phyloP scores from a whole-genome alignment of 2,888 invertebrate genomes.

The Itoplectis maculator region DNA sequence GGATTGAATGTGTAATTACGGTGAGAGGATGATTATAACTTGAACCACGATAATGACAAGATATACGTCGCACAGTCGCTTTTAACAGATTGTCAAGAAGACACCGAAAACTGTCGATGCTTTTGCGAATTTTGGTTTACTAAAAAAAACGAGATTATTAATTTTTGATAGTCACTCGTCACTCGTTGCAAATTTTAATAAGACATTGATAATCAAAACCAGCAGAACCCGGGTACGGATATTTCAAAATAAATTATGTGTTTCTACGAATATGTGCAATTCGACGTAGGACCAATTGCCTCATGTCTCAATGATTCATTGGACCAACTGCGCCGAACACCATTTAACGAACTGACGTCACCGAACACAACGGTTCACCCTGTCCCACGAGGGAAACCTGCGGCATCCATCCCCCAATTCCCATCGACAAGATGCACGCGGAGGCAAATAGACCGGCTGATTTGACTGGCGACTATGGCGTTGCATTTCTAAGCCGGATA shows the following conservation, averaged over 20 bases:
- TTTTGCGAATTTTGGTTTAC: background rate
- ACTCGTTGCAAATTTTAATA: too few relatives aligned
- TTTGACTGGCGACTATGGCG: slow-evolving; percentile 6
- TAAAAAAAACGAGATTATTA: too few relatives aligned
- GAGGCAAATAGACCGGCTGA: background rate
- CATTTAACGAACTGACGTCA: too few relatives aligned
- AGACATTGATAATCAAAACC: too few relatives aligned
- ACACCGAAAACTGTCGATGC: background rate
- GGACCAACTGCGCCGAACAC: too few relatives aligned
- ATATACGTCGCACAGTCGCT: background rate
- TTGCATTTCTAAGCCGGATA: slow-evolving; percentile 17
- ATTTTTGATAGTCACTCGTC: too few relatives aligned
- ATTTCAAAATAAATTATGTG: too few relatives aligned
- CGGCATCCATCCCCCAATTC: background rate
- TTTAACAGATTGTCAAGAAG: background rate
- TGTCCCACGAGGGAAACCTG: background rate
- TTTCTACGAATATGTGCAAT: too few relatives aligned
- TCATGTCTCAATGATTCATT: too few relatives aligned
- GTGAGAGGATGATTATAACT: background rate
- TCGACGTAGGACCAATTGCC: too few relatives aligned
- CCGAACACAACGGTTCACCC: too few relatives aligned
- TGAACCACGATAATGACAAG: background rate
- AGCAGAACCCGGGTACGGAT: too few relatives aligned
- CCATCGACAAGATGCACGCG: background rate
- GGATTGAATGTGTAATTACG: background rate